Percentiles rank a stretch among this genome's conserved stretches.
Evolutionary conservation across 2,797 vertebrate species (phyloP).

Genomic region (Champsocephalus esox): DNA sequence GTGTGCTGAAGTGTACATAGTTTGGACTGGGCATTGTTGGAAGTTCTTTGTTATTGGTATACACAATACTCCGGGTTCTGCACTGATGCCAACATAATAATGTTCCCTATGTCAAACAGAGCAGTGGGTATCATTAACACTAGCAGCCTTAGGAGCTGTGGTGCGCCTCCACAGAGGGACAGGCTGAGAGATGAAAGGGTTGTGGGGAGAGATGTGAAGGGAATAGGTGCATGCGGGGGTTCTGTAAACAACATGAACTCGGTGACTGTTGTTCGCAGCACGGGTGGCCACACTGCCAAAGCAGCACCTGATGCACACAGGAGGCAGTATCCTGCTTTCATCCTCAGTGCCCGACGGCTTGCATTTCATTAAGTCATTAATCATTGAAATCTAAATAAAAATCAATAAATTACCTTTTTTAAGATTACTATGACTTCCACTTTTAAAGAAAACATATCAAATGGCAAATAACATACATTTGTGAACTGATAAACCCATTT

Average conservation of each 20-base stretch:
- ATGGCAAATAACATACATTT: too few species aligned
- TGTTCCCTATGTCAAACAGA: background rate
- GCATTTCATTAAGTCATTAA: background rate
- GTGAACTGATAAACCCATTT: too few species aligned
- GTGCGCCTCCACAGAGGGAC: too few species aligned
- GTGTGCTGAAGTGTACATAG: too few species aligned
- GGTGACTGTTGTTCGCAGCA: background rate
- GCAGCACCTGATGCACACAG: too few species aligned
- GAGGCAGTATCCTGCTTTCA: background rate
- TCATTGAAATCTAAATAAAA: background rate
- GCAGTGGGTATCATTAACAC: background rate
- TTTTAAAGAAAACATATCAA: too few species aligned
- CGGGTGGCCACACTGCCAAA: too few species aligned
- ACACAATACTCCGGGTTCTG: too few species aligned
- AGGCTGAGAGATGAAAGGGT: too few species aligned
- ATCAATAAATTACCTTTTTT: background rate
- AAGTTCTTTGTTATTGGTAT: background rate
- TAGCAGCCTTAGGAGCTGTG: background rate
- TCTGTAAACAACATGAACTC: background rate
- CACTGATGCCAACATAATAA: background rate
- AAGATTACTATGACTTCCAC: background rate
- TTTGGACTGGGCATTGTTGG: background rate
- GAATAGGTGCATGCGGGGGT: background rate
- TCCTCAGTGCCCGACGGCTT: background rate
- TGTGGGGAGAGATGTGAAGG: background rate